Evolutionary conservation across 2,797 vertebrate species (phyloP).

Genomic region (Lateolabrax maculatus): DNA sequence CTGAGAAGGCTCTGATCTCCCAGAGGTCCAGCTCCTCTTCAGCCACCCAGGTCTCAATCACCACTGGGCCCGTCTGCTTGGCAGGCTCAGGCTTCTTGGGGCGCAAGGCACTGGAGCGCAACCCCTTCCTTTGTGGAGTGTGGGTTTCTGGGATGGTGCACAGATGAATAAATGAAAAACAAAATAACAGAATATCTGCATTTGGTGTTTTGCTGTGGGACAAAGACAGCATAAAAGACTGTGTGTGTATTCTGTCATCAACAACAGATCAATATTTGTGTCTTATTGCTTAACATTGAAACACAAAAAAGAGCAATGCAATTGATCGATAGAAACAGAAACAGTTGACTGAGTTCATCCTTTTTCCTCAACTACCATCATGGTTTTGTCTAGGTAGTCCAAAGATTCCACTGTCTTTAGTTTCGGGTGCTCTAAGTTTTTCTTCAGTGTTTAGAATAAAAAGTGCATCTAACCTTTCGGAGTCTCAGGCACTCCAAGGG

Average conservation of each 20-base stretch:
- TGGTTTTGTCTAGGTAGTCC: not conserved
- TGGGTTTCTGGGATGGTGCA: slow-evolving; percentile 90
- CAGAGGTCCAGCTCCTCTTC: slow-evolving; percentile 98
- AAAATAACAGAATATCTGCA: not conserved
- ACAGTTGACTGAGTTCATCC: not conserved
- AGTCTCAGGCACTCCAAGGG: slow-evolving; percentile 95
- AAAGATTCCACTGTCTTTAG: not conserved
- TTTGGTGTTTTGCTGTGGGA: not conserved
- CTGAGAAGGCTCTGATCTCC: slow-evolving; percentile 99
- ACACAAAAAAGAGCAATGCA: not conserved
- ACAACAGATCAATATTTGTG: not conserved
- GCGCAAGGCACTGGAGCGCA: slow-evolving; percentile 96
- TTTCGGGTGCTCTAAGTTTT: not conserved
- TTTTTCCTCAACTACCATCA: not conserved
- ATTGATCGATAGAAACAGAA: not conserved
- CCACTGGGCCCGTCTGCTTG: slow-evolving; percentile 96
- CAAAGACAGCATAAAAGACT: not conserved
- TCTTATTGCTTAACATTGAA: not conserved
- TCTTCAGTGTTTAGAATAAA: not conserved
- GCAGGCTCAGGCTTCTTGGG: slow-evolving; percentile 97
- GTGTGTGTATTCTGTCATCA: not conserved
- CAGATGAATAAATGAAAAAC: not conserved
- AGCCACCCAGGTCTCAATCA: slow-evolving; percentile 97
- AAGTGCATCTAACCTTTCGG: slow-evolving; percentile 90
- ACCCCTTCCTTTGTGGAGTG: slow-evolving; percentile 97